Percentiles rank a stretch among this genome's conserved stretches.
These are phyloP conservation scores for Myotis myotis DNA, from an alignment of 2,797 vertebrate genomes.

Conservation along the genomic window DNA sequence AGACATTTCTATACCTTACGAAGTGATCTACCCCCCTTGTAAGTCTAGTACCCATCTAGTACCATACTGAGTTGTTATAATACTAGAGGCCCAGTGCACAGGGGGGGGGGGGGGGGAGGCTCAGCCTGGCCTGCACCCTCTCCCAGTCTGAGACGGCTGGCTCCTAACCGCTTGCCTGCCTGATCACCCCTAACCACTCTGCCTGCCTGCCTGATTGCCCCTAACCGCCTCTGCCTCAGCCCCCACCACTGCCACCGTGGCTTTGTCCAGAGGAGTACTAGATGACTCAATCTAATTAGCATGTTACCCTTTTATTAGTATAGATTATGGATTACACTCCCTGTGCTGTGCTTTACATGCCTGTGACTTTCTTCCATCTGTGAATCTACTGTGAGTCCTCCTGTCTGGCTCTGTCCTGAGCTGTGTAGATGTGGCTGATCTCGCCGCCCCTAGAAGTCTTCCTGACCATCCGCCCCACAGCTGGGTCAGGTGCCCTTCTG, in stretches of 20 bases:
- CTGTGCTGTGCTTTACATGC: background rate
- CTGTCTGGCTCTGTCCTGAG: background rate
- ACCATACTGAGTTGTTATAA: background rate
- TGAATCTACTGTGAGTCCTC: fast-evolving
- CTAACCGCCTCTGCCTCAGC: too few relatives aligned
- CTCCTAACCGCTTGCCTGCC: too few relatives aligned
- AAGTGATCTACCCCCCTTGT: background rate
- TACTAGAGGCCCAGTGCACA: too few relatives aligned
- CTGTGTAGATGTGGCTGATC: background rate
- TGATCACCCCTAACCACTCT: too few relatives aligned
- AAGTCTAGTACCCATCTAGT: background rate
- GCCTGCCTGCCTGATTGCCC: too few relatives aligned
- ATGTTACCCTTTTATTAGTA: too few relatives aligned
- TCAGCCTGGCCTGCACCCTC: too few relatives aligned
- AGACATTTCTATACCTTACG: background rate
- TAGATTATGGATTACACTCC: background rate
- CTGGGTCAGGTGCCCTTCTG: background rate
- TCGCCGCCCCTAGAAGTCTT: background rate
- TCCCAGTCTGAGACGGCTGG: too few relatives aligned
- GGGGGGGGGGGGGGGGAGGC: fast-evolving
- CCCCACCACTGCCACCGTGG: too few relatives aligned
- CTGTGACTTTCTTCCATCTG: background rate
- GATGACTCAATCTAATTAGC: too few relatives aligned
- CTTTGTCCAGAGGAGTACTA: too few relatives aligned
- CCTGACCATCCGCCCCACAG: fast-evolving